Conservation (phyloP, 2,113 vertebrate species). For the Verasper variegatus region DNA sequence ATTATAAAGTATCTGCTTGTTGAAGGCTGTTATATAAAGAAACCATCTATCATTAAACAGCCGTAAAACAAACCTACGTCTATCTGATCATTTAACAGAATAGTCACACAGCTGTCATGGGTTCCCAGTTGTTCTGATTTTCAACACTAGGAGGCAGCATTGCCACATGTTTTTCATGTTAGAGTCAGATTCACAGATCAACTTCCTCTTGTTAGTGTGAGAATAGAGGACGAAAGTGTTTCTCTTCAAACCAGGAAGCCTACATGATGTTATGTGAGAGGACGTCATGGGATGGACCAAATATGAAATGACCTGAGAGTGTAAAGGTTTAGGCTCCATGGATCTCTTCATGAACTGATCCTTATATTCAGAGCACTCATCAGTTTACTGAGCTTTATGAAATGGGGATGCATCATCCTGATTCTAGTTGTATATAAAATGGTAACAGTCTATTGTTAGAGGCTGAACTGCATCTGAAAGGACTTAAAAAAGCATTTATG, state of each 20-base stretch:
- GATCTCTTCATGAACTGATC: too few relatives aligned
- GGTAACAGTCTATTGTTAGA: neutral
- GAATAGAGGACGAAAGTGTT: neutral
- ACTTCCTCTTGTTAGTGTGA: neutral
- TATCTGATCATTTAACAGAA: neutral
- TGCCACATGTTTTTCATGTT: neutral
- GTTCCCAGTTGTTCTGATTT: neutral
- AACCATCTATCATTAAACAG: neutral
- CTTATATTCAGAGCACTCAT: too few relatives aligned
- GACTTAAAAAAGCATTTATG: neutral
- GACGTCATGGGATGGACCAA: too few relatives aligned
- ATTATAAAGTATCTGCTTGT: neutral
- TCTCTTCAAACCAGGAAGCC: too few relatives aligned
- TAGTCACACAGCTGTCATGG: neutral
- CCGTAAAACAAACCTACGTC: neutral
- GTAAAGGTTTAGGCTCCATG: too few relatives aligned
- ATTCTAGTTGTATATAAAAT: neutral
- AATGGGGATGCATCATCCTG: neutral
- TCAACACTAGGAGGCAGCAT: constrained; percentile 54
- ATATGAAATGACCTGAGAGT: too few relatives aligned
- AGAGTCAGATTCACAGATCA: neutral
- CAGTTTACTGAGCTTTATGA: neutral
- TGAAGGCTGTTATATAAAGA: neutral
- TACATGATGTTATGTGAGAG: too few relatives aligned
- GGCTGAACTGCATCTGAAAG: neutral